These are phyloP conservation scores for Delia radicum DNA, from an alignment of 1,140 invertebrate species.

Conservation along the genomic window DNA sequence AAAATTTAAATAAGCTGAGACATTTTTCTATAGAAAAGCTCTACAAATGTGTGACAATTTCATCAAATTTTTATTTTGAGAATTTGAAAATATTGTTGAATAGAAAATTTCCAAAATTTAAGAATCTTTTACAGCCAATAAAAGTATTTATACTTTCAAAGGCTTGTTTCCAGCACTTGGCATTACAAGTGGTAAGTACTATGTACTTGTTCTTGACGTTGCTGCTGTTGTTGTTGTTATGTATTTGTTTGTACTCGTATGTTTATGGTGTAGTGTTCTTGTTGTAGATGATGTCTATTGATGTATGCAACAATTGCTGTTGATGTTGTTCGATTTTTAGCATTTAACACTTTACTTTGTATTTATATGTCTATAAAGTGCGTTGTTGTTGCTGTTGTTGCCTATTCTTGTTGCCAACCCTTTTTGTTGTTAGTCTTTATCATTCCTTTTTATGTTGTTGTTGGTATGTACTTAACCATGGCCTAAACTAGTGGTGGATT, in stretches of 20 bases:
- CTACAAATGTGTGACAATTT: too few species aligned
- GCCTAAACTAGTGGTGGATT: background rate
- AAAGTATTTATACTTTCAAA: background rate
- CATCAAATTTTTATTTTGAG: too few species aligned
- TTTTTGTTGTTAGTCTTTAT: background rate
- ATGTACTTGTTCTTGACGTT: background rate
- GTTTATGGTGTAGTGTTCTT: background rate
- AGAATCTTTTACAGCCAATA: too few species aligned
- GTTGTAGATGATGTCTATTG: background rate
- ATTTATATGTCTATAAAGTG: too few species aligned
- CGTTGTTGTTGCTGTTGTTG: slow-evolving; percentile 3
- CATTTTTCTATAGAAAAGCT: too few species aligned
- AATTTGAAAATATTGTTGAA: too few species aligned
- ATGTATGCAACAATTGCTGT: background rate
- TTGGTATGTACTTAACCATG: background rate
- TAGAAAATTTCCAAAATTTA: too few species aligned
- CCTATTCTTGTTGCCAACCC: background rate
- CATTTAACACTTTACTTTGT: background rate
- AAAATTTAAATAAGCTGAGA: too few species aligned
- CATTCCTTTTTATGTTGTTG: background rate
- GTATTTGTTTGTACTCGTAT: background rate
- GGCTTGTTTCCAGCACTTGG: background rate
- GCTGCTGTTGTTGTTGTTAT: background rate
- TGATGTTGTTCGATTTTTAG: background rate
- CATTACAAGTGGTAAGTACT: background rate